Evolutionary conservation across 2,888 invertebrate genomes (phyloP), one percentile per base, ranked within the genome.

Genomic region (Phoronis australis): DNA sequence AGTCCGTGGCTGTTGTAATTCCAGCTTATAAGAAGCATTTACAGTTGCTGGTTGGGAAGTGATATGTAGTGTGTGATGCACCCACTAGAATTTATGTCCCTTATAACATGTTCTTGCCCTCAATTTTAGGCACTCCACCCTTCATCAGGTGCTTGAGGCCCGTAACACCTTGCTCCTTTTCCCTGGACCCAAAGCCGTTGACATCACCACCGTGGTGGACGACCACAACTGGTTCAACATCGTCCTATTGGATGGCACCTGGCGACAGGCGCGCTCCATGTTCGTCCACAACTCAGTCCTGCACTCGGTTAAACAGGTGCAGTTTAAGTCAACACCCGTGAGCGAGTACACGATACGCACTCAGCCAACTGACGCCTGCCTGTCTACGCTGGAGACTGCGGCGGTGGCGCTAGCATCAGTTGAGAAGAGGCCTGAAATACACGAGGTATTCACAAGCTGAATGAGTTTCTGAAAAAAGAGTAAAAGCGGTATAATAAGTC

Each of bases 241-340:
- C 46, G 80, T 94, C 40, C 78, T 94, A 38, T 83, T 95, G 56
- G 94, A 95, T 80, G 94, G 95, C 3, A 95, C 95, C 9, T 95
- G 94, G 94, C 88, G 91, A 1, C 94, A 95, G 77, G 93, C 94
- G 2, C 91, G 90, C 76, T 88, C 90, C 12, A 90, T 94, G 55
- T 94, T 88, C 78, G 83, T 87, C 43, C 86, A 88, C 55, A 92
- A 90, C 73, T 83, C 86, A 15, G 80, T 84, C 52, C 80, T 94
- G 44, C 87, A 87, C 63, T 79, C 80, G 47, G 77, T 93, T 51
- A 84, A n/a, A n/a, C n/a, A 82, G 81, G 88, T 92, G 0, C 90
- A 91, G 78, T 80, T 94, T 44, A 79, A 87, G 39, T 83, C 84
- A 12, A 83, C 82, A 45, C 82, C 82, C 53, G 82, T 82, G 37